Percentiles rank a stretch among this genome's conserved stretches.
These are phyloP conservation scores for Parazoanthus swiftii DNA, from an alignment of 92 coral and sea anemone genomes.

Conservation along the genomic window DNA sequence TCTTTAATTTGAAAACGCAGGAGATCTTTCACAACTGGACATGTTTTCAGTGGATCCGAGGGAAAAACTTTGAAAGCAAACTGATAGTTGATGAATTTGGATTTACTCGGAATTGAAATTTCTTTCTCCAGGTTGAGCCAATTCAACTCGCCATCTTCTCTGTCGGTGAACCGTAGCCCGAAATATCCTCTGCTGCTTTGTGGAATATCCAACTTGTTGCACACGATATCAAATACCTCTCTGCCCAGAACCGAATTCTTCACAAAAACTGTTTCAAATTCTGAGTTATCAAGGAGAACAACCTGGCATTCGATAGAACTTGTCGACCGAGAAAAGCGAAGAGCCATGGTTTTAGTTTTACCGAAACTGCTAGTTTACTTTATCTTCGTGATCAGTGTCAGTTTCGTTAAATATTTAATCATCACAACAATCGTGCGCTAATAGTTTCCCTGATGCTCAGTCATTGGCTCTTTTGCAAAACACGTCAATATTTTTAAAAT, in stretches of 20 bases:
- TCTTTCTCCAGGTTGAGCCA: conserved; percentile 77
- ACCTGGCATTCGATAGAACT: conserved; percentile 61
- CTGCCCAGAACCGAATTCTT: conserved; percentile 50
- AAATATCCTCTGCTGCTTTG: conserved; percentile 62
- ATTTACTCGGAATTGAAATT: conserved; percentile 52
- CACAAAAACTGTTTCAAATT: conserved; percentile 59
- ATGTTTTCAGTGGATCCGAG: conserved; percentile 59
- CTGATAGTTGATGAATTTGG: conserved; percentile 65
- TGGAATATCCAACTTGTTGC: conserved; percentile 72
- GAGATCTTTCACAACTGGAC: conserved; percentile 44
- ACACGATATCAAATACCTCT: conserved; percentile 65
- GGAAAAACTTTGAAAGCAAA: conserved; percentile 88
- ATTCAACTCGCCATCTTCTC: conserved; percentile 80
- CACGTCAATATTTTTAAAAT: too few species aligned
- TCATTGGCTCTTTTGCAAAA: too few species aligned
- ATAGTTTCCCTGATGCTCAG: too few species aligned
- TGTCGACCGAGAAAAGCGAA: conserved; percentile 32
- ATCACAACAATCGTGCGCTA: not conserved
- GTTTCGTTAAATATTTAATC: not conserved
- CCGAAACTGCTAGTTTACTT: not conserved
- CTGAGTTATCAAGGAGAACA: conserved; percentile 77
- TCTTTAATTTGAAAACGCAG: conserved; percentile 73
- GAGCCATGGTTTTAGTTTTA: not conserved
- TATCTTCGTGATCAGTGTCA: not conserved
- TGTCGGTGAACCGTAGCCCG: conserved; percentile 82